phyloP scores from a whole-genome alignment of 2,888 invertebrate species.

The Meghimatium bilineatum region DNA sequence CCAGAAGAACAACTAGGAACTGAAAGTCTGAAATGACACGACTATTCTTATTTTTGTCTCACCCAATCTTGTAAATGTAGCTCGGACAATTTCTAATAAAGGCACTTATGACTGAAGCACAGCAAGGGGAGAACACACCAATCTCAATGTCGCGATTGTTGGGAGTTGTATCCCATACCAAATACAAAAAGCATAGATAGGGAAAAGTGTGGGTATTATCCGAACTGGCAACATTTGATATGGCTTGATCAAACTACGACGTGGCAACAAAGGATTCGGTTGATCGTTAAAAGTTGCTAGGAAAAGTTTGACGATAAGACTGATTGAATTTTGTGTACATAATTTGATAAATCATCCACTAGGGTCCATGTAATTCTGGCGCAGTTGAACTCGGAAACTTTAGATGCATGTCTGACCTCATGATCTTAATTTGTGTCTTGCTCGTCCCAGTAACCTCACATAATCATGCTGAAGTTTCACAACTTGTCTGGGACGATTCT shows the following conservation, averaged over 20 bases:
- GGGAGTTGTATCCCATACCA: conserved; percentile 15
- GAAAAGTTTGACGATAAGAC: conserved; percentile 34
- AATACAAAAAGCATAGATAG: conserved; percentile 42
- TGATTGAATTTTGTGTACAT: conserved; percentile 40
- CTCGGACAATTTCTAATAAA: conserved; percentile 33
- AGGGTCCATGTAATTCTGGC: background rate
- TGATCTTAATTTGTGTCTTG: conserved; percentile 11
- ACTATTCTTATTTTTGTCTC: background rate
- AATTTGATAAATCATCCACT: conserved; percentile 24
- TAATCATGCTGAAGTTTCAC: background rate
- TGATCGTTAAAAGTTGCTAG: conserved; percentile 31
- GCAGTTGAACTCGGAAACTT: background rate
- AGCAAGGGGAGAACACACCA: conserved; percentile 22
- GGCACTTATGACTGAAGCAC: conserved; percentile 28
- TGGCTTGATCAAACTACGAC: conserved; percentile 27
- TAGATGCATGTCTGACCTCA: conserved; percentile 14
- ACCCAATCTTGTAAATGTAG: conserved; percentile 21
- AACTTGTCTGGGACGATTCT: background rate
- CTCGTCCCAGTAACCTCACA: background rate
- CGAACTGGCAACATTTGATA: conserved; percentile 8
- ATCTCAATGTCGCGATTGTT: conserved; percentile 34
- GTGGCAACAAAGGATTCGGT: conserved; percentile 19
- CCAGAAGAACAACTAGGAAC: background rate
- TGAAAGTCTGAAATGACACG: background rate
- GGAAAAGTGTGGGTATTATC: conserved; percentile 25